Percentiles rank a stretch among this genome's conserved stretches.
Evolutionary conservation across 2,113 vertebrate species (phyloP).

Genomic region (Spermophilus dauricus): DNA sequence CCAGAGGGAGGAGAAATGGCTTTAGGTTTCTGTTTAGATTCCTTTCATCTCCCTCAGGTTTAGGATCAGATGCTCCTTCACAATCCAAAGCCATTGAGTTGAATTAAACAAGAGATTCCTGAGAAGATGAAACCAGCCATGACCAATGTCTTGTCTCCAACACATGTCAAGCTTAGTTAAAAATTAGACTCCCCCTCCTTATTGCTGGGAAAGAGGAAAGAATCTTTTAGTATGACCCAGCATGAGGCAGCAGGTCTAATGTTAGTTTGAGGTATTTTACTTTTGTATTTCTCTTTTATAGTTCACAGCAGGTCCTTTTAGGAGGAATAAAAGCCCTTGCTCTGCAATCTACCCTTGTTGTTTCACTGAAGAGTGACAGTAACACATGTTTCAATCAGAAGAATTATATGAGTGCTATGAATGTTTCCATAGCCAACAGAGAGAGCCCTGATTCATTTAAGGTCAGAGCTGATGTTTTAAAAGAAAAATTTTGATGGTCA

Average conservation of each 20-base stretch:
- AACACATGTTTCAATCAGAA: conserved; percentile 81
- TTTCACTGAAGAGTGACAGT: conserved; percentile 65
- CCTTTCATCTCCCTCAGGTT: conserved; percentile 83
- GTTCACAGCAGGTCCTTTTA: conserved; percentile 82
- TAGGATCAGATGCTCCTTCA: conserved; percentile 68
- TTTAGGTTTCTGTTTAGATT: conserved; percentile 84
- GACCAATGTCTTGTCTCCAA: conserved; percentile 88
- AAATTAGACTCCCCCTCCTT: conserved; percentile 83
- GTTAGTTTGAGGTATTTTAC: conserved; percentile 79
- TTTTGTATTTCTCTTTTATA: conserved; percentile 81
- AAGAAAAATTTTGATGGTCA: conserved; percentile 54
- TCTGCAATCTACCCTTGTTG: conserved; percentile 82
- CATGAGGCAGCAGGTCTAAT: conserved; percentile 76
- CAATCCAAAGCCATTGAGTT: conserved; percentile 76
- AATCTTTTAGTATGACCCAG: conserved; percentile 77
- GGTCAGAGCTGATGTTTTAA: conserved; percentile 55
- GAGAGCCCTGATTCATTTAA: conserved; percentile 56
- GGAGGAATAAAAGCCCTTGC: conserved; percentile 62
- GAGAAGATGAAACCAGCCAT: conserved; percentile 84
- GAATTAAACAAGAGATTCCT: conserved; percentile 88
- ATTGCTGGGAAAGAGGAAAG: conserved; percentile 71
- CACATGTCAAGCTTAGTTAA: conserved; percentile 84
- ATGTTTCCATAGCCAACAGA: conserved; percentile 60
- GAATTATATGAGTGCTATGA: conserved; percentile 70
- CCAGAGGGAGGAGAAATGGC: conserved; percentile 74